Conservation (phyloP, 2,888 invertebrate genomes). For the Zonitis immaculata region DNA sequence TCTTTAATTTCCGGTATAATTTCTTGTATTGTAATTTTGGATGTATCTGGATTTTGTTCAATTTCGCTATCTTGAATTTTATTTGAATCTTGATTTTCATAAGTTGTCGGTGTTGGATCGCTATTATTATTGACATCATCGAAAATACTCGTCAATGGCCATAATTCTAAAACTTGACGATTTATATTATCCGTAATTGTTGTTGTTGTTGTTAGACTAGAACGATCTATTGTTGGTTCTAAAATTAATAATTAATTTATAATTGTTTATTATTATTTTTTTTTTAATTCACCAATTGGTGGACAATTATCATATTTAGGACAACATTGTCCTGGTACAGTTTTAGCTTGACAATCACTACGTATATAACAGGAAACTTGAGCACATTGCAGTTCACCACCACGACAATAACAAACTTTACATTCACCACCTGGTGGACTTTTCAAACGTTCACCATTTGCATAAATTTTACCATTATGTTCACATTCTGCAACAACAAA, state of each 20-base stretch:
- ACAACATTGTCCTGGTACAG: slow-evolving; percentile 71
- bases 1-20: slow-evolving; percentile 53
- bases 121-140: slow-evolving; percentile 19
- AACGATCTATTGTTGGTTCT: not conserved
- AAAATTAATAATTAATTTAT: not conserved
- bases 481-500: slow-evolving; percentile 62
- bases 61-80: slow-evolving; percentile 27
- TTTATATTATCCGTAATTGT: no score
- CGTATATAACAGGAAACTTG: slow-evolving; percentile 71
- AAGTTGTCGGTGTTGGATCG: slow-evolving; percentile 8
- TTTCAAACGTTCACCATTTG: slow-evolving; percentile 68
- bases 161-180: not conserved
- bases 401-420: slow-evolving; percentile 75
- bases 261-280: no score
- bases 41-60: slow-evolving; percentile 17
- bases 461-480: slow-evolving; percentile 67
- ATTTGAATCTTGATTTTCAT: slow-evolving; percentile 16
- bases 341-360: slow-evolving; percentile 69
- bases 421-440: slow-evolving; percentile 69
- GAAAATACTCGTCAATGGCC: slow-evolving; percentile 13
- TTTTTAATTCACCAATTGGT: slow-evolving; percentile 55
- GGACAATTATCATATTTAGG: slow-evolving; percentile 80
- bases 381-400: slow-evolving; percentile 73
- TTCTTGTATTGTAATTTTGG: slow-evolving; percentile 55
- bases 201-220: not conserved